Conservation (phyloP, 2,113 vertebrate species). For the Morone saxatilis region DNA sequence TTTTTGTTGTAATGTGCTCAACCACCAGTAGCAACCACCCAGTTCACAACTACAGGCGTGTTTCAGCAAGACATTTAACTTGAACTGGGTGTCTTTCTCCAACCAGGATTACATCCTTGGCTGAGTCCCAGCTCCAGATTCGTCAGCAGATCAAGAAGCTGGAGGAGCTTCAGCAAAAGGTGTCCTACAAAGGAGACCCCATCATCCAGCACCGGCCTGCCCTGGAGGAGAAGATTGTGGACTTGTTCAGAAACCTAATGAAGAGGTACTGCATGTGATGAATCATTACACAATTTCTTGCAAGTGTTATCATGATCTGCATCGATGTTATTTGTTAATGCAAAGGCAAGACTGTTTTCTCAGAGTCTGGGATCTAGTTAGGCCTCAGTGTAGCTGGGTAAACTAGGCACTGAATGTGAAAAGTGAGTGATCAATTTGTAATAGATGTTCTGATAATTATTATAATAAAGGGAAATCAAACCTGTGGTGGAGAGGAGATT, state of each 20-base stretch:
- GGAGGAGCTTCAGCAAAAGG: slow-evolving; percentile 98
- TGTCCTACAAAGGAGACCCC: slow-evolving; percentile 98
- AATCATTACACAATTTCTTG: background rate
- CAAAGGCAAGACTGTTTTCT: background rate
- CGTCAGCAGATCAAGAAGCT: slow-evolving; percentile 99
- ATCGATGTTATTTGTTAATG: background rate
- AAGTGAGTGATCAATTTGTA: no score
- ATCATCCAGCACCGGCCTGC: slow-evolving; percentile 97
- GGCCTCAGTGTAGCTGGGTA: no score
- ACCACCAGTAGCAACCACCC: background rate
- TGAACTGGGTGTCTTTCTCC: background rate
- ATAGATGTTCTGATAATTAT: background rate
- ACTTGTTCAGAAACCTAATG: slow-evolving; percentile 97
- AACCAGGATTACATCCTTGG: slow-evolving; percentile 95
- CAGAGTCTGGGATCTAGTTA: background rate
- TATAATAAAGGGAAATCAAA: background rate
- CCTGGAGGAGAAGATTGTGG: slow-evolving; percentile 97
- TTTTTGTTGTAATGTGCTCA: background rate
- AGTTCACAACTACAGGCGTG: background rate
- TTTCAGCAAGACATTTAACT: background rate
- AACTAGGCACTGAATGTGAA: no score
- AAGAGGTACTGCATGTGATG: slow-evolving; percentile 89
- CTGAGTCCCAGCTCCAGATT: slow-evolving; percentile 97
- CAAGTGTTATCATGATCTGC: background rate
- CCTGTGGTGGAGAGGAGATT: background rate